Percentiles rank a stretch among this genome's conserved stretches.
Conservation (phyloP, 92 coral and sea anemone genomes). For the Porites lobata region DNA sequence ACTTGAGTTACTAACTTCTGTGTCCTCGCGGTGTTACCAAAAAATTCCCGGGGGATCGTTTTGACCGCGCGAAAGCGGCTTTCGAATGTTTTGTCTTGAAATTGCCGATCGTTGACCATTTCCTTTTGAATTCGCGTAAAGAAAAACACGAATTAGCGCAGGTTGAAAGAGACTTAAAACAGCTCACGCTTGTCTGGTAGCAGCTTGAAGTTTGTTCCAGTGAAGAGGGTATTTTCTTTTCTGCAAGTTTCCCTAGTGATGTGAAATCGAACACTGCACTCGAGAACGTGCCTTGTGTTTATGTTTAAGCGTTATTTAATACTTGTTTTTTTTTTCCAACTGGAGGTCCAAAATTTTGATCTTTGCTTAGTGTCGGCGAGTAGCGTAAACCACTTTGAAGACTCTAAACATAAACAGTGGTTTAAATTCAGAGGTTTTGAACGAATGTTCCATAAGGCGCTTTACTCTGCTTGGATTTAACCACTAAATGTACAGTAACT, state of each 20-base stretch:
- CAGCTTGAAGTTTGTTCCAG: slow-evolving; percentile 24
- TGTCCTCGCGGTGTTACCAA: slow-evolving; percentile 65
- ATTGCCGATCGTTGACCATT: neutral
- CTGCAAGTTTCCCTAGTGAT: slow-evolving; percentile 43
- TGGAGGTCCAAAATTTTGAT: slow-evolving; percentile 59
- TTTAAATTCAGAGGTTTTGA: neutral
- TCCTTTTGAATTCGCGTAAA: neutral
- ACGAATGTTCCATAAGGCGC: neutral
- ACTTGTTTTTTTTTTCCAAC: slow-evolving; percentile 33
- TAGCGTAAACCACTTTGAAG: slow-evolving; percentile 28
- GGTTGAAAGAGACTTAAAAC: too few relatives aligned
- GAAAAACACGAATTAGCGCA: neutral
- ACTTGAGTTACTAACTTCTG: slow-evolving; percentile 83
- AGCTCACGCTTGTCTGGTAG: slow-evolving; percentile 19
- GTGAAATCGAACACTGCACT: slow-evolving; percentile 29
- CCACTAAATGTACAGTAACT: neutral
- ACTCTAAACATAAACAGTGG: neutral
- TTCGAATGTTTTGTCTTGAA: slow-evolving; percentile 23
- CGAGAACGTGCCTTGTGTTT: slow-evolving; percentile 50
- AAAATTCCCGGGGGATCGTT: slow-evolving; percentile 59
- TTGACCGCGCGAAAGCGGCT: slow-evolving; percentile 50
- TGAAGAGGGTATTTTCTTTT: slow-evolving; percentile 20
- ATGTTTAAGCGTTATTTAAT: slow-evolving; percentile 42
- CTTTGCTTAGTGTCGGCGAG: slow-evolving; percentile 39
- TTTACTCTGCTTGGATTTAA: neutral